Evolutionary conservation across 2,888 invertebrate genomes (phyloP).

Genomic region (Dynastes grantii): DNA sequence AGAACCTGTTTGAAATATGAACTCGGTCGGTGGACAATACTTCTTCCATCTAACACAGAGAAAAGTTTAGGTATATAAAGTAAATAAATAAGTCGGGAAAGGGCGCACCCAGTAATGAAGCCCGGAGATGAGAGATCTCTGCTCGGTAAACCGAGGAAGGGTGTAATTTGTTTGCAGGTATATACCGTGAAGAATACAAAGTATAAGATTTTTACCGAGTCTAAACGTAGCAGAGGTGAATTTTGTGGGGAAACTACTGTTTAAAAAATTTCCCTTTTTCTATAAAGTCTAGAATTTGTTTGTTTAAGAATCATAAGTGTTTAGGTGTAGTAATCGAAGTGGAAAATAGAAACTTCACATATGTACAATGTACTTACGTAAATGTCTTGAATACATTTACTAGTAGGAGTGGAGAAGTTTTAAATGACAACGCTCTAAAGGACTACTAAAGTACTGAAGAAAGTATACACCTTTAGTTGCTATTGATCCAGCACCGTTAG

Average conservation of each 20-base stretch:
- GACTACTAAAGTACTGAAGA: not conserved
- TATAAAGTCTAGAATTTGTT: not conserved
- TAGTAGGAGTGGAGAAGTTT: no score
- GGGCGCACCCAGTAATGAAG: constrained; percentile 21
- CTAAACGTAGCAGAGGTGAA: not conserved
- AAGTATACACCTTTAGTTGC: no score
- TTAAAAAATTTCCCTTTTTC: no score
- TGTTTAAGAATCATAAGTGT: constrained; percentile 1
- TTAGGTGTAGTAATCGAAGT: not conserved
- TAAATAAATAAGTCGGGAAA: constrained; percentile 29
- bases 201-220: not conserved
- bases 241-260: not conserved
- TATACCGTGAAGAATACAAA: constrained; percentile 1
- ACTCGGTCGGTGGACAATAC: constrained; percentile 23
- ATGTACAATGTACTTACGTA: not conserved
- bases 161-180: constrained; percentile 37
- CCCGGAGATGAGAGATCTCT: constrained; percentile 25
- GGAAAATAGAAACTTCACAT: not conserved
- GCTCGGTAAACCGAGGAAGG: not conserved
- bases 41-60: constrained; percentile 14
- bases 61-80: constrained; percentile 15
- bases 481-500: no score
- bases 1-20: constrained; percentile 39
- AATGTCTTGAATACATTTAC: no score
- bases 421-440: no score